Evolutionary conservation across 1,140 invertebrate species (phyloP), one percentile per base, ranked within the genome.

Genomic region (Eciton burchellii): DNA sequence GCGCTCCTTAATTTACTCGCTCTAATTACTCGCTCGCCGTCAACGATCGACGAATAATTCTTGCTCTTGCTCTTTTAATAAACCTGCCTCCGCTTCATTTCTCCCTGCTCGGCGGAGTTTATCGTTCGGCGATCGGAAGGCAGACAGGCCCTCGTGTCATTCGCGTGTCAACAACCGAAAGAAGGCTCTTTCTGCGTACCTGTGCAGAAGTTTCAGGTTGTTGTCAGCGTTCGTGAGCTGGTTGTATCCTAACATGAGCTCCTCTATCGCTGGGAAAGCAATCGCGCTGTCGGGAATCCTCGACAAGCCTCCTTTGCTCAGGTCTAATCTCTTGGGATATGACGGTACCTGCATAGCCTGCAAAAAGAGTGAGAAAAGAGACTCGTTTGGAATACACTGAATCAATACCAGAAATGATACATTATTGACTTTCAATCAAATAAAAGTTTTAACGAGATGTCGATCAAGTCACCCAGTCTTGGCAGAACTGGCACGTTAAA

Each of bases 161-260:
- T 35, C 35, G 6, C 35, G 6, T 35, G 35, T 3, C 2, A 35
- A 35, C 35, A 35, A 35, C 35, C 19, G 19, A 54, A 54, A 54
- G 19, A 52, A 16, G 35, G 6, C 6, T 35, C 16, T n/a, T n/a
- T 62, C 52, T n/a, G n/a, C n/a, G 14, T 91, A 93, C 93, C 92
- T 91, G 68, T 90, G 88, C 59, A 94, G 83, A 47, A 94, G 72
- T 2, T 62, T 63, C 14, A 94, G 84, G 85, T 94, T 93, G 56
- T 89, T 92, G 77, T 93, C 88, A 41, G 65, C 26, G 72, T 90
- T 89, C 35, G 88, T 57, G 24, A 95, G 92, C 71, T 94, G 94
- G 70, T 95, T 95, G 63, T 94, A 93, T 81, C 94, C 94, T 21
- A 95, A 89, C 35, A 94, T 92, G 54, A 96, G 85, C 72, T 95